Percentiles rank a stretch among this genome's conserved stretches.
Evolutionary conservation across 2,113 vertebrate genomes (phyloP).

Genomic region (Sinocyclocheilus grahami): DNA sequence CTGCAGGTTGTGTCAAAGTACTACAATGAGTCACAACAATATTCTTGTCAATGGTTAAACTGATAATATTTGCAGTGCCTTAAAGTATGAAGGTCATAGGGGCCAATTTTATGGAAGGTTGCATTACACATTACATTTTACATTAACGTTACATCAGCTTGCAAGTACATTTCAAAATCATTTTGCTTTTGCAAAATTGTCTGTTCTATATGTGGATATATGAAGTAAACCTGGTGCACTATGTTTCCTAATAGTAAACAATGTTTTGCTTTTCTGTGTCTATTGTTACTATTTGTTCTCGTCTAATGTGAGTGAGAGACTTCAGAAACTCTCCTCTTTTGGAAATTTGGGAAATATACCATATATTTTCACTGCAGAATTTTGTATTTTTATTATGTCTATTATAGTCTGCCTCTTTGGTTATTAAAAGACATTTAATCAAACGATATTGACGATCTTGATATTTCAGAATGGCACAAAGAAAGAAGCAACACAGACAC

Average conservation of each 20-base stretch:
- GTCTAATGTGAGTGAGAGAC: constrained; percentile 3
- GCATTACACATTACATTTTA: neutral
- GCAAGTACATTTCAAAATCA: neutral
- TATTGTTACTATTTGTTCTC: neutral
- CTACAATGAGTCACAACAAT: neutral
- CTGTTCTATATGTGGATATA: neutral
- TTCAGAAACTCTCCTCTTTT: neutral
- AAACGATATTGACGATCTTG: neutral
- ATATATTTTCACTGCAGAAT: constrained; percentile 29
- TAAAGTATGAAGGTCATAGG: constrained; percentile 9
- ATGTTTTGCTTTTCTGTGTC: neutral
- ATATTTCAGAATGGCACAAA: neutral
- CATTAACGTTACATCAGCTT: neutral
- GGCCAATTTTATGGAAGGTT: neutral
- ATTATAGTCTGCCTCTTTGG: neutral
- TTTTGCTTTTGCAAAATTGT: too few relatives aligned
- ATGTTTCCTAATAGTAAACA: neutral
- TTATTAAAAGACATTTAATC: constrained; percentile 6
- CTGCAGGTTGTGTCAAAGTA: neutral
- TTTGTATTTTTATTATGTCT: constrained; percentile 1
- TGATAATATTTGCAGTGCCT: neutral
- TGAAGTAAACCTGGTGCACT: neutral
- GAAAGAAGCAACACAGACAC: neutral
- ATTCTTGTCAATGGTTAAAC: constrained; percentile 21
- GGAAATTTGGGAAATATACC: neutral